Conservation (phyloP, 2,113 vertebrate species). For the Pygoscelis adeliae region DNA sequence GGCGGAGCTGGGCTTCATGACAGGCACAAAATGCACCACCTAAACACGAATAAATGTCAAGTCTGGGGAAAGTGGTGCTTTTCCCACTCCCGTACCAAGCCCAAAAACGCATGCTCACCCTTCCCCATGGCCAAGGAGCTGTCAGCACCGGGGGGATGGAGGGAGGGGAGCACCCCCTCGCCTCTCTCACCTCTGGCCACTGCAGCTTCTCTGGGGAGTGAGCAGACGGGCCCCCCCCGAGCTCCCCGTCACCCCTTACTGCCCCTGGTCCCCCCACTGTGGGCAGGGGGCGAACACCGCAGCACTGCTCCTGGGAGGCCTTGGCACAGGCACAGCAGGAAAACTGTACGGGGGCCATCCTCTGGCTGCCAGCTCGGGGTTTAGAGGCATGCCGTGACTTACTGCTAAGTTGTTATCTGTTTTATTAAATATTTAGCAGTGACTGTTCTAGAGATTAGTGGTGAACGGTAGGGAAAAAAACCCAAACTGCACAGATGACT, state of each 20-base stretch:
- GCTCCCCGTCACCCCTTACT: accelerated
- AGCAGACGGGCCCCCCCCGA: accelerated
- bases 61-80: background rate
- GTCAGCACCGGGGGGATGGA: background rate
- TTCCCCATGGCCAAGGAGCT: background rate
- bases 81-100: background rate
- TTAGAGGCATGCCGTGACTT: background rate
- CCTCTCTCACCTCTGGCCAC: background rate
- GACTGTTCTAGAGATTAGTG: background rate
- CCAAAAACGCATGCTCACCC: accelerated
- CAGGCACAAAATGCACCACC: accelerated
- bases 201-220: background rate
- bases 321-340: background rate
- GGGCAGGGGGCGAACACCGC: accelerated
- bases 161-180: background rate
- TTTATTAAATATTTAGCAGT: background rate
- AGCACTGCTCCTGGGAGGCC: background rate
- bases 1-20: background rate
- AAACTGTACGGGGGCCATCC: background rate
- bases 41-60: background rate
- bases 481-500: background rate
- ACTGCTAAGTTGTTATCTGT: background rate
- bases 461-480: background rate
- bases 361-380: background rate
- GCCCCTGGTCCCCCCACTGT: accelerated